These are phyloP conservation scores for Musca domestica DNA, from an alignment of 1,140 invertebrate genomes.

Conservation along the genomic window DNA sequence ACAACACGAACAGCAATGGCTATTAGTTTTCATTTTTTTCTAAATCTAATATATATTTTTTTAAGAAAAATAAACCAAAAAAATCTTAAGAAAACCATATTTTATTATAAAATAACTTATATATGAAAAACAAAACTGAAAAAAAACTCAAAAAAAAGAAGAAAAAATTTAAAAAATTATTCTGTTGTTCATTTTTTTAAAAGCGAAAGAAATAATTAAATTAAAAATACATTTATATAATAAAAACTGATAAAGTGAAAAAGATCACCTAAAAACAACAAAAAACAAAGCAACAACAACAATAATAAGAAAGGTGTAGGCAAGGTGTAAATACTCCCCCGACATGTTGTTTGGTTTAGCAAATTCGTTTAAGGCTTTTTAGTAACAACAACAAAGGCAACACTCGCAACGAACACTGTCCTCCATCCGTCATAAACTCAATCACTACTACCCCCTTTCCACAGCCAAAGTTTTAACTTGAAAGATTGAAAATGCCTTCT, in stretches of 20 bases:
- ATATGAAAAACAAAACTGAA: constrained; percentile 49
- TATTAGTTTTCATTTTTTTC: constrained; percentile 47
- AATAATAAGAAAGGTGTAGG: too few relatives aligned
- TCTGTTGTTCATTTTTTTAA: constrained; percentile 42
- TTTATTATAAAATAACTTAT: constrained; percentile 43
- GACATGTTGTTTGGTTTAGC: too few relatives aligned
- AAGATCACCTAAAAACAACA: neutral
- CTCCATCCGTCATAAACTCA: too few relatives aligned
- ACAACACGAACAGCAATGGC: neutral
- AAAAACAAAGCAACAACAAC: neutral
- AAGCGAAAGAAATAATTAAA: constrained; percentile 4
- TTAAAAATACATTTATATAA: constrained; percentile 9
- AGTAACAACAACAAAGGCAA: too few relatives aligned
- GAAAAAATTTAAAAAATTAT: constrained; percentile 47
- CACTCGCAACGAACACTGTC: too few relatives aligned
- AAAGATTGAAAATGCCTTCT: too few relatives aligned
- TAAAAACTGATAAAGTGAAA: constrained; percentile 8
- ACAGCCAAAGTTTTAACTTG: too few relatives aligned
- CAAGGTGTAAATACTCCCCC: too few relatives aligned
- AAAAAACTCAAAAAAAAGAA: constrained; percentile 42
- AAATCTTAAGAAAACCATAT: constrained; percentile 47
- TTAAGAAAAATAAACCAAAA: constrained; percentile 31
- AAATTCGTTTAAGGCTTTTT: too few relatives aligned
- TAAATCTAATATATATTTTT: constrained; percentile 52
- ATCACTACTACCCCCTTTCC: too few relatives aligned